Percentiles rank a stretch among this genome's conserved stretches.
These are phyloP conservation scores for Adineta ricciae DNA, from an alignment of 2,888 invertebrate species.

Conservation along the genomic window DNA sequence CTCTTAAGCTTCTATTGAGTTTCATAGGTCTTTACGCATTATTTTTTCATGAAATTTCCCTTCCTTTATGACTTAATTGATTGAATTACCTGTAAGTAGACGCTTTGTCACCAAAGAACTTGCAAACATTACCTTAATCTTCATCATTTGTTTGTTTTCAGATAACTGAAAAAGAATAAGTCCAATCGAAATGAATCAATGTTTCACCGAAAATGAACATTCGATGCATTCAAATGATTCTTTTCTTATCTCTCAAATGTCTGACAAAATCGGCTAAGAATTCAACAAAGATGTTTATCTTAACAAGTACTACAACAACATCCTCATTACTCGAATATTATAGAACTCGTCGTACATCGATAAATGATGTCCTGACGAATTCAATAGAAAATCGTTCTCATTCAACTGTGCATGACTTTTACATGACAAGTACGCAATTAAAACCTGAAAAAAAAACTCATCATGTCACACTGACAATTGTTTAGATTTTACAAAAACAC, in stretches of 20 bases:
- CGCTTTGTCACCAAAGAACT: not conserved
- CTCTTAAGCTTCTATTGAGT: not conserved
- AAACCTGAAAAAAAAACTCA: too few species aligned
- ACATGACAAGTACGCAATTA: not conserved
- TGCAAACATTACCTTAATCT: too few species aligned
- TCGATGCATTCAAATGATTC: not conserved
- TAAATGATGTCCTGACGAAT: not conserved
- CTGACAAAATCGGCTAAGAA: not conserved
- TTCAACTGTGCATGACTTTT: not conserved
- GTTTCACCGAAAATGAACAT: not conserved
- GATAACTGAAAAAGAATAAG: not conserved
- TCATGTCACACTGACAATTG: too few species aligned
- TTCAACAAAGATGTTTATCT: not conserved
- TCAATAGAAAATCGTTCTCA: not conserved
- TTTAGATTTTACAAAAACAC: not conserved
- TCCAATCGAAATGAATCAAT: not conserved
- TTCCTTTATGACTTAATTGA: not conserved
- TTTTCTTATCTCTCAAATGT: not conserved
- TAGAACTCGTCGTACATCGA: not conserved
- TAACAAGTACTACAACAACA: not conserved
- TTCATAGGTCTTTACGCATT: not conserved
- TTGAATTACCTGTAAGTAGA: not conserved
- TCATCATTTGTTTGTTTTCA: not conserved
- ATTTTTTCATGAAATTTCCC: not conserved
- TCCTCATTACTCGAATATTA: not conserved